These are phyloP conservation scores for Octodon degus DNA, from an alignment of 2,113 vertebrate species.

Conservation along the genomic window DNA sequence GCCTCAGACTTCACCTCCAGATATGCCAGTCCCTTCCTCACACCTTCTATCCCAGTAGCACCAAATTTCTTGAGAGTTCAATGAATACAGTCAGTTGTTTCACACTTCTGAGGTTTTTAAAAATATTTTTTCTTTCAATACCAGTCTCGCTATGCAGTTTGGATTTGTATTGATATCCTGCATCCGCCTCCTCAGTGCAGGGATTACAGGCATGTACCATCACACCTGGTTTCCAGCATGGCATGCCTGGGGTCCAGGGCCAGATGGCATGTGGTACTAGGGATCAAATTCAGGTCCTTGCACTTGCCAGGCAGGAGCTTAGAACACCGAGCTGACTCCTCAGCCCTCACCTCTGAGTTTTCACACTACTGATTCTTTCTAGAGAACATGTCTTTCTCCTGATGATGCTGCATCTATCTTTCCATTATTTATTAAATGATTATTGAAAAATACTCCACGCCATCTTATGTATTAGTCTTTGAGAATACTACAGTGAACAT, in stretches of 20 bases:
- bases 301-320: too few relatives aligned
- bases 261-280: too few relatives aligned
- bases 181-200: too few relatives aligned
- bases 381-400: background rate
- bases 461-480: background rate
- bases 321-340: too few relatives aligned
- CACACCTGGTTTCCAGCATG: too few relatives aligned
- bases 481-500: background rate
- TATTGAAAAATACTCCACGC: background rate
- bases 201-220: too few relatives aligned
- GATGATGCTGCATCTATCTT: background rate
- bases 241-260: too few relatives aligned
- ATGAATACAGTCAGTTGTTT: background rate
- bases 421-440: background rate
- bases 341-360: background rate
- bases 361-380: background rate
- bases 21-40: background rate
- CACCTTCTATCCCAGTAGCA: background rate
- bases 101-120: too few relatives aligned
- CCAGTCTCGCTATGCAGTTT: too few relatives aligned
- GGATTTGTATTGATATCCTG: too few relatives aligned
- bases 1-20: background rate
- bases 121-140: too few relatives aligned
- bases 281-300: too few relatives aligned
- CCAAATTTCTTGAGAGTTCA: background rate